phyloP scores from a whole-genome alignment of 2,888 invertebrate genomes.

The Drosophila suboccidentalis region DNA sequence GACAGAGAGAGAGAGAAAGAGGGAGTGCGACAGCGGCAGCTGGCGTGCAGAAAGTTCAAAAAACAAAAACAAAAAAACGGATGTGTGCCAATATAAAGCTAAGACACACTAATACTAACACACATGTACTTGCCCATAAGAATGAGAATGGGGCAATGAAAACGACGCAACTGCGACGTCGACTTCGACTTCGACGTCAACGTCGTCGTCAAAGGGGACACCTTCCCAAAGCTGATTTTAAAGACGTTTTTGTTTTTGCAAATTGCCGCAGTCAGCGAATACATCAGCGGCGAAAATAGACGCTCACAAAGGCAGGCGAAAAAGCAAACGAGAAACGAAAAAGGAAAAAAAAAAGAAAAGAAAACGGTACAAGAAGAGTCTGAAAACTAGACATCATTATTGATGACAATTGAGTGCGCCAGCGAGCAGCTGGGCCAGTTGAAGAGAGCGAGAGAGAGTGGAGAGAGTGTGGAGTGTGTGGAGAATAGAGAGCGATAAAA shows the following conservation, averaged over 20 bases:
- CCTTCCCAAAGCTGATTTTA: conserved; percentile 71
- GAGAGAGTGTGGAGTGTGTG: conserved; percentile 15
- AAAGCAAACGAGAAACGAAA: conserved; percentile 44
- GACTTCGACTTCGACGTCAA: conserved; percentile 27
- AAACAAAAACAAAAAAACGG: conserved; percentile 19
- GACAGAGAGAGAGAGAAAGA: conserved; percentile 9
- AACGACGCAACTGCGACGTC: conserved; percentile 25
- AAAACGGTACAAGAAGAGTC: conserved; percentile 60
- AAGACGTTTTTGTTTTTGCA: conserved; percentile 71
- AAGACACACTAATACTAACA: conserved; percentile 12
- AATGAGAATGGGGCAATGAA: conserved; percentile 50
- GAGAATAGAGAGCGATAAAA: conserved; percentile 34
- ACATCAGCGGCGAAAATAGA: conserved; percentile 83
- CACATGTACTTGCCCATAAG: conserved; percentile 19
- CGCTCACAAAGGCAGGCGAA: conserved; percentile 67
- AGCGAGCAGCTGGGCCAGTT: conserved; percentile 69
- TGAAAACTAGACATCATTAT: conserved; percentile 85
- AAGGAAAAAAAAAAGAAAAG: conserved; percentile 2
- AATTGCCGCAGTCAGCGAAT: conserved; percentile 83
- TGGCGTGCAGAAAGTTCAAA: conserved; percentile 33
- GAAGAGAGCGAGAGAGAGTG: conserved; percentile 16
- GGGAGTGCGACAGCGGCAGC: conserved; percentile 33
- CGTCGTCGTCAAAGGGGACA: conserved; percentile 55
- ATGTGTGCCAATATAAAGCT: conserved; percentile 55
- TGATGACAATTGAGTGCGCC: conserved; percentile 85